Conservation (phyloP, 2,113 vertebrate species). For the Willisornis vidua region DNA sequence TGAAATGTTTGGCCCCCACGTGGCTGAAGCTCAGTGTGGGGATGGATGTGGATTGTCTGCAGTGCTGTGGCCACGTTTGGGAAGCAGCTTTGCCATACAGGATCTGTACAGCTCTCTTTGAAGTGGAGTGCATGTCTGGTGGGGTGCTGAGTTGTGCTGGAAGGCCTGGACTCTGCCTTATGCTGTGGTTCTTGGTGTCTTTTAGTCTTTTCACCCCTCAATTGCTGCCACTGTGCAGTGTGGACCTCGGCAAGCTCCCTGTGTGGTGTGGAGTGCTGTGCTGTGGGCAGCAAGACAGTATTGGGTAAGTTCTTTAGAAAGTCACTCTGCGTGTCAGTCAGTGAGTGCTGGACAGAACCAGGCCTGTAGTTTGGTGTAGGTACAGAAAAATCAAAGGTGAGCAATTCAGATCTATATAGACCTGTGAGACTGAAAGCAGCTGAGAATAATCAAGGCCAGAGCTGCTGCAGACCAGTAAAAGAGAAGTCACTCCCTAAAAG, state of each 20-base stretch:
- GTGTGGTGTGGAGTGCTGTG: not conserved
- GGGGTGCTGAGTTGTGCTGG: not conserved
- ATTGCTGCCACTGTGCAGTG: rapidly evolving
- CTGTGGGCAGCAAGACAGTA: rapidly evolving
- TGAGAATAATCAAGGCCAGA: too few species aligned
- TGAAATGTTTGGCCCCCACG: not conserved
- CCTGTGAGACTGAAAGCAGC: too few species aligned
- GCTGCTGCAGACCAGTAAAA: too few species aligned
- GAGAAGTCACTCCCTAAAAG: too few species aligned
- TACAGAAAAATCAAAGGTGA: too few species aligned
- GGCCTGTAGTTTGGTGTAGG: too few species aligned
- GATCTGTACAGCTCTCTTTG: not conserved
- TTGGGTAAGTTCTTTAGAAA: not conserved
- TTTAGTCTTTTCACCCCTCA: not conserved
- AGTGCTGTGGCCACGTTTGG: rapidly evolving
- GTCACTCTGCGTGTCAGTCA: not conserved
- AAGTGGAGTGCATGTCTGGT: not conserved
- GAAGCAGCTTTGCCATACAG: not conserved
- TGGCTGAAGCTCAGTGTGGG: not conserved
- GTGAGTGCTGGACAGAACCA: not conserved
- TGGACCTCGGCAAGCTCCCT: not conserved
- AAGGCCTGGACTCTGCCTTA: not conserved
- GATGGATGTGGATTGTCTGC: not conserved
- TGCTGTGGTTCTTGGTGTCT: not conserved
- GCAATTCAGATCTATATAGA: too few species aligned